A percentile compares a stretch with the other conserved stretches of the same genome.
These are phyloP conservation scores for Pangasius macronema DNA, from an alignment of 2,797 vertebrate species.

Conservation along the genomic window DNA sequence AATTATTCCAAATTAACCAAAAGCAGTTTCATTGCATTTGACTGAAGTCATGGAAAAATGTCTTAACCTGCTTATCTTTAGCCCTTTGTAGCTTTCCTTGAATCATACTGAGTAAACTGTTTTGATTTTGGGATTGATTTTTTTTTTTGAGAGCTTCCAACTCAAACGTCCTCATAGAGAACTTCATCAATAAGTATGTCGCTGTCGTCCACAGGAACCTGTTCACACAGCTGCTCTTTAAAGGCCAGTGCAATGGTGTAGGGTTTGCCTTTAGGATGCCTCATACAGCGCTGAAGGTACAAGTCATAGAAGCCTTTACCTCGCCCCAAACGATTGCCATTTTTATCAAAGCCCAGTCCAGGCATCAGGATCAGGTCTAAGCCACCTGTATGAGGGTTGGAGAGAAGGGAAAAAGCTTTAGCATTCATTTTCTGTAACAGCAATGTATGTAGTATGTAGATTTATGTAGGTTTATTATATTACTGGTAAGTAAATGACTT, in stretches of 20 bases:
- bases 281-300: slow-evolving; percentile 83
- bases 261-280: slow-evolving; percentile 77
- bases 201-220: slow-evolving; percentile 80
- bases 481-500: background rate
- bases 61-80: background rate
- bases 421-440: background rate
- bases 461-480: background rate
- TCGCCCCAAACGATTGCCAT: slow-evolving; percentile 86
- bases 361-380: slow-evolving; percentile 95
- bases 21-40: background rate
- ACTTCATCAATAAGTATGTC: slow-evolving; percentile 88
- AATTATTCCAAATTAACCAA: slow-evolving; percentile 3
- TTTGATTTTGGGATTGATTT: background rate
- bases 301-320: slow-evolving; percentile 93
- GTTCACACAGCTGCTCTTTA: slow-evolving; percentile 85
- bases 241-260: slow-evolving; percentile 92
- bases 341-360: slow-evolving; percentile 87
- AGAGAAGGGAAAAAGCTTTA: slow-evolving; percentile 23
- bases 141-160: background rate
- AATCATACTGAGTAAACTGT: background rate
- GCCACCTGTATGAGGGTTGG: slow-evolving; percentile 77
- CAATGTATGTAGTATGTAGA: background rate
- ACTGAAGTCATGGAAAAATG: background rate
- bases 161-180: slow-evolving; percentile 75
- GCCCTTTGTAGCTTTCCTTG: background rate